Base-by-base conservation (phyloP, 2,113 vertebrate species). In the Oryzias melastigma region DNA sequence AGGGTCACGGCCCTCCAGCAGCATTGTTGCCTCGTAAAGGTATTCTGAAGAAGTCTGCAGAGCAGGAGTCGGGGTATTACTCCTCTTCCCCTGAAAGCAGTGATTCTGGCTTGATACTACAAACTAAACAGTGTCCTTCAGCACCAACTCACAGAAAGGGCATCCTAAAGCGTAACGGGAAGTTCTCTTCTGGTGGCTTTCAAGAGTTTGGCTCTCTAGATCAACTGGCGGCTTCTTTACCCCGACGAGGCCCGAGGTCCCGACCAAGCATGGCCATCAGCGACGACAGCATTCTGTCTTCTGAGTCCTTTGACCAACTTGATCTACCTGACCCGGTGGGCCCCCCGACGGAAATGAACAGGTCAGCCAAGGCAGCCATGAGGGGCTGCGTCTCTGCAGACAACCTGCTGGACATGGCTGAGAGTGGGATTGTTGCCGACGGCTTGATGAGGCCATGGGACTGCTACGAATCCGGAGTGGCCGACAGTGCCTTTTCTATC, bases 261-360 rank as follows among this genome's bases (percentile, higher is more conserved):
- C 87, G 87, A 43, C 94, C 94, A 0, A 85, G 85, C 0, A 91
- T 90, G 0, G 94, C 95, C 0, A 85, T 93, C 63, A 99, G 97
- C 0, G 93, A 98, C 85, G 96, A 98, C 82, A 98, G 97, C 86
- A 98, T 98, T 75, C 91, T 98, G 45, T 98, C 97, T 65, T 95
- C 95, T 0, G 97, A 98, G 81, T 98, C 97, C 60, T 99, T 99
- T 0, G 97, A 98, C 46, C 93, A 91, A 64, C 89, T 99, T 12
- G 97, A 98, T 72, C 91, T 98, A 44, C 96, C 97, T 0, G 81
- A 93, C 24, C 82, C 82, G 0, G 80, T 90, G 0, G 70, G 81
- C 5, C 65, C 58, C 0, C 65, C 76, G 0, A 17, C 52, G 2
- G 75, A 56, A 3, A 22, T 74, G 14, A 68, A 77, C 3, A 79